phyloP scores from a whole-genome alignment of 2,797 vertebrate species.

The Hapalemur alaotrensis region DNA sequence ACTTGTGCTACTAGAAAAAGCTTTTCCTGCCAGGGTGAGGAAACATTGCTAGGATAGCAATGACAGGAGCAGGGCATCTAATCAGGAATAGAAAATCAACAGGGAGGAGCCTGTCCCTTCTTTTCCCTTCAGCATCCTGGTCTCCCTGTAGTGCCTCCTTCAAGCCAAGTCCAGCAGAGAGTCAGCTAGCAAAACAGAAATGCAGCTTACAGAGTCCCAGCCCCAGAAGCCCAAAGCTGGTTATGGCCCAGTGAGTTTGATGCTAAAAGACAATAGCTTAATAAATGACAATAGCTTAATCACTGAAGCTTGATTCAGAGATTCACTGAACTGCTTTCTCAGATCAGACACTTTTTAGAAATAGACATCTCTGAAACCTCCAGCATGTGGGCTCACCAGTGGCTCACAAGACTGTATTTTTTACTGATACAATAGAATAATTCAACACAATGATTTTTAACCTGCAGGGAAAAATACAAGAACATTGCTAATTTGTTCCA shows the following conservation, averaged over 20 bases:
- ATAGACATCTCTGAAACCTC: background rate
- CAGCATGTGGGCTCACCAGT: background rate
- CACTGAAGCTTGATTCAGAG: background rate
- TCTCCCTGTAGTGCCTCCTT: background rate
- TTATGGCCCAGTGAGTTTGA: background rate
- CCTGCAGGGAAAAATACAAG: background rate
- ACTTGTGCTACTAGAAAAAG: background rate
- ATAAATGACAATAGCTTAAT: background rate
- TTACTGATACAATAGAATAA: background rate
- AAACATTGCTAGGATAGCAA: background rate
- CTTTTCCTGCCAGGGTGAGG: background rate
- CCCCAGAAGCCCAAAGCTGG: background rate
- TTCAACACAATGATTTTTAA: background rate
- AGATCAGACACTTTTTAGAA: background rate
- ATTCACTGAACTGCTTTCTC: background rate
- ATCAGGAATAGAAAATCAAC: background rate
- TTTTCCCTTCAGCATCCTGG: background rate
- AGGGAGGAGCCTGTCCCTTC: background rate
- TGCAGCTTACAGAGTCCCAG: background rate
- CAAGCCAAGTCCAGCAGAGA: background rate
- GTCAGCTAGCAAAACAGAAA: background rate
- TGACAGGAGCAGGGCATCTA: background rate
- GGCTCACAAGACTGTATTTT: conserved; percentile 8
- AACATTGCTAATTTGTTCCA: conserved; percentile 33
- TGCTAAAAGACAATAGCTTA: background rate